Percentiles rank a stretch among this genome's conserved stretches.
These are phyloP conservation scores for Orthosia cruda DNA, from an alignment of 2,888 invertebrate genomes.

Conservation along the genomic window DNA sequence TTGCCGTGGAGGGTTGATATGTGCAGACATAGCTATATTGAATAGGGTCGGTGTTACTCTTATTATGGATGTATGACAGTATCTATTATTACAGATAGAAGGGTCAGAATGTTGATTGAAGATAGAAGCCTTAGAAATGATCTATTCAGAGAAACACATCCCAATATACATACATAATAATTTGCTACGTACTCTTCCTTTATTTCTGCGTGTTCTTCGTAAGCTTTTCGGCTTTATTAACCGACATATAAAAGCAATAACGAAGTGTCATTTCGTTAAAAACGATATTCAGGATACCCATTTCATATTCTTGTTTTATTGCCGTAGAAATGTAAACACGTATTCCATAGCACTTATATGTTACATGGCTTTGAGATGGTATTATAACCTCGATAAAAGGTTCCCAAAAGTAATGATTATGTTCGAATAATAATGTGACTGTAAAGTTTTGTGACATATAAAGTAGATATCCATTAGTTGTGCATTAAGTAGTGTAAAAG, in stretches of 20 bases:
- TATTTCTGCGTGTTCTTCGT: no score
- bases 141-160: background rate
- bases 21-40: conserved; percentile 10
- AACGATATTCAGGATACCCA: conserved; percentile 31
- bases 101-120: conserved; percentile 4
- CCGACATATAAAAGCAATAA: conserved; percentile 54
- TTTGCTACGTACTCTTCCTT: no score
- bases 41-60: conserved; percentile 18
- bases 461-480: background rate
- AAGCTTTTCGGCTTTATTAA: no score
- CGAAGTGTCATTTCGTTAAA: conserved; percentile 42
- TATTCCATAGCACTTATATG: background rate
- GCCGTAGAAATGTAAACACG: conserved; percentile 21
- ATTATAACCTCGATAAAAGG: conserved; percentile 22
- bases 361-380: conserved; percentile 2
- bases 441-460: conserved; percentile 2
- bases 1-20: conserved; percentile 12
- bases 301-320: conserved; percentile 38
- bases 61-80: conserved; percentile 13
- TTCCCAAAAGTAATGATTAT: conserved; percentile 10
- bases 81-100: conserved; percentile 11
- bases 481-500: conserved; percentile 15
- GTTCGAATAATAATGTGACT: conserved; percentile 9
- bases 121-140: conserved; percentile 14
- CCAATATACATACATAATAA: no score